Evolutionary conservation across 1,140 invertebrate genomes (phyloP).

Genomic region (Lepidotrigona ventralis): DNA sequence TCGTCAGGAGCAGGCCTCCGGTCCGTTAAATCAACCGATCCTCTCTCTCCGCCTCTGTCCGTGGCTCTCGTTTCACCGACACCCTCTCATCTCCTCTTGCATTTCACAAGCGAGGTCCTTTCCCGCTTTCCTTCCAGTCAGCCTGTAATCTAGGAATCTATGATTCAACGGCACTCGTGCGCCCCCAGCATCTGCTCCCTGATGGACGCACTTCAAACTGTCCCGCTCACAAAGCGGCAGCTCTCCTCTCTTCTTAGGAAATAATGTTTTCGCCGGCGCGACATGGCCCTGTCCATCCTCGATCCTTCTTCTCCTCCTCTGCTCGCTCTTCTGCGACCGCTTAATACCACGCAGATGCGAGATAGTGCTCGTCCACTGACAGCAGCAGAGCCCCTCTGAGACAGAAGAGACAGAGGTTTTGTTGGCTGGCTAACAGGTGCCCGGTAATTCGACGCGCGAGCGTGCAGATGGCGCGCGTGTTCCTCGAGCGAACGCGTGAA

Average conservation of each 20-base stretch:
- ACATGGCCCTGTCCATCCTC: not conserved
- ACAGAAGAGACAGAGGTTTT: not conserved
- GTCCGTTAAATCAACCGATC: constrained; percentile 59
- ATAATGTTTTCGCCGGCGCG: constrained; percentile 58
- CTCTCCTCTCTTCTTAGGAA: constrained; percentile 57
- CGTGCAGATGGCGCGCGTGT: not conserved
- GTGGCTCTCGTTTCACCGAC: constrained; percentile 17
- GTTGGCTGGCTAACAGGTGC: constrained; percentile 36
- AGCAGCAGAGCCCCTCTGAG: not conserved
- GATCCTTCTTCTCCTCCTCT: not conserved
- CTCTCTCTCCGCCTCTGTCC: constrained; percentile 15
- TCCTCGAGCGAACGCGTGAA: not conserved
- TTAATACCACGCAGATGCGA: constrained; percentile 45
- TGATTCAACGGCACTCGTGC: constrained; percentile 72
- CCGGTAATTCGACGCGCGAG: constrained; percentile 12
- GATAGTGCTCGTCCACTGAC: not conserved
- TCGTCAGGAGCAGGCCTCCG: constrained; percentile 64
- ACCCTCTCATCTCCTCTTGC: constrained; percentile 45
- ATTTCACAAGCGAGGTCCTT: constrained; percentile 56
- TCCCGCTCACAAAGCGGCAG: constrained; percentile 58
- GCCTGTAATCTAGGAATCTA: constrained; percentile 72
- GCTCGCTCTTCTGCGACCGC: not conserved
- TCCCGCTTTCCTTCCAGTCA: constrained; percentile 56
- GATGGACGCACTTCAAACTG: constrained; percentile 63
- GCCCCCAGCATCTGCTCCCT: constrained; percentile 68